Evolutionary conservation across 1,140 invertebrate species (phyloP), one percentile per base, ranked within the genome.

Genomic region (Drosophila insularis): DNA sequence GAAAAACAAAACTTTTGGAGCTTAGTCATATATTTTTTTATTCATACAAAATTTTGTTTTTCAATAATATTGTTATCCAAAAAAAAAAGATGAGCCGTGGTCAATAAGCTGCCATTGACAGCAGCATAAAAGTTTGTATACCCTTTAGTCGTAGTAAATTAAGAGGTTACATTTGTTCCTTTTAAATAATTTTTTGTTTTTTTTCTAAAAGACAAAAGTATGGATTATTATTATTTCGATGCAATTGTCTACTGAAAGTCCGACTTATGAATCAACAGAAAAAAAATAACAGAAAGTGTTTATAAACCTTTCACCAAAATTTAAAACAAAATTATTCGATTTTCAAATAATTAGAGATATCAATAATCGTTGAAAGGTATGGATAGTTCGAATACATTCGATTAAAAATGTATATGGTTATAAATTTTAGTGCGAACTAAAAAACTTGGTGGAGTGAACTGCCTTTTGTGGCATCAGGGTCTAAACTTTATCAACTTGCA

Each of bases 401-500:
- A 46, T 46, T 46, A 19, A 3, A 21, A 21, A 46, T 46, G 19
- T 46, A 3, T 11, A 7, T 2, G 6, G 27, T 27, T 2, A 8
- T 46, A 7, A 5, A n/a, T 31, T 62, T 62, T 40, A 17, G 21
- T 46, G 62, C 40, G 23, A 59, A 43, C 53, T 31, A 17, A 55
- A 27, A 32, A 72, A 71, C 54, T 74, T 66, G 6, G 62, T 50
- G 56, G 46, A 27, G 23, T 61, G 35, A 62, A 59, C 67, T 58
- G 40, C 62, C 62, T 77, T 64, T 76, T 46, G 60, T 71, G 66
- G 55, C 50, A 10, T 68, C 23, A 55, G 55, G 27, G 23, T 68
- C 32, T 5, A 77, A 77, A 77, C 66, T 77, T 77, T 65, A 56
- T 56, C 55, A 40, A 65, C 70, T 31, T 37, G 53, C 17, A 5